These are phyloP conservation scores for Steinernema feltiae DNA, from an alignment of 1,140 invertebrate genomes.

Conservation along the genomic window DNA sequence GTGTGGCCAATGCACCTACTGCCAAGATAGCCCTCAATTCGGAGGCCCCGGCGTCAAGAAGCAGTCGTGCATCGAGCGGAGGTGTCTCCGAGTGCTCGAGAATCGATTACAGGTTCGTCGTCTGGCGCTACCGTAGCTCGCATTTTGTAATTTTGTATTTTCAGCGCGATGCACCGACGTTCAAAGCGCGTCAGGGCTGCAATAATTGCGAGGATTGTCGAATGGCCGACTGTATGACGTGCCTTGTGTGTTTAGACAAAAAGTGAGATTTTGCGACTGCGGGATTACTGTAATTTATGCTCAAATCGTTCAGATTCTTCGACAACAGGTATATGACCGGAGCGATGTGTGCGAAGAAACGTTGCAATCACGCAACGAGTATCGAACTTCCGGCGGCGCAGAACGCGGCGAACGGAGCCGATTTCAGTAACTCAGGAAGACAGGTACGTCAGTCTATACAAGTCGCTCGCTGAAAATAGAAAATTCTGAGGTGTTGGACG, in stretches of 20 bases:
- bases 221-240: conserved; percentile 51
- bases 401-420: background rate
- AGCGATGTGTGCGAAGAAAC: conserved; percentile 55
- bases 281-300: background rate
- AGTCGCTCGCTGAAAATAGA: too few relatives aligned
- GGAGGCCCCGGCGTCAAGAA: conserved; percentile 57
- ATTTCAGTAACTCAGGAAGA: background rate
- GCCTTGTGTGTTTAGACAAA: conserved; percentile 55
- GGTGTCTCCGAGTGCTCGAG: conserved; percentile 54
- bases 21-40: conserved; percentile 54
- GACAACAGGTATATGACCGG: conserved; percentile 56
- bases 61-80: conserved; percentile 54
- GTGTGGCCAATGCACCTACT: conserved; percentile 53
- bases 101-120: conserved; percentile 52
- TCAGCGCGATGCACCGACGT: conserved; percentile 54
- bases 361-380: conserved; percentile 54
- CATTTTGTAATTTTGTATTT: conserved; percentile 16
- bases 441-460: too few relatives aligned
- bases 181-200: conserved; percentile 55
- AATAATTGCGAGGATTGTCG: conserved; percentile 55
- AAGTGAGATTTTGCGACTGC: conserved; percentile 27
- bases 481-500: too few relatives aligned
- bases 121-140: too few relatives aligned
- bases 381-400: conserved; percentile 41
- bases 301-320: conserved; percentile 44